phyloP scores from a whole-genome alignment of 2,888 invertebrate species.

The Onchidella celtica region DNA sequence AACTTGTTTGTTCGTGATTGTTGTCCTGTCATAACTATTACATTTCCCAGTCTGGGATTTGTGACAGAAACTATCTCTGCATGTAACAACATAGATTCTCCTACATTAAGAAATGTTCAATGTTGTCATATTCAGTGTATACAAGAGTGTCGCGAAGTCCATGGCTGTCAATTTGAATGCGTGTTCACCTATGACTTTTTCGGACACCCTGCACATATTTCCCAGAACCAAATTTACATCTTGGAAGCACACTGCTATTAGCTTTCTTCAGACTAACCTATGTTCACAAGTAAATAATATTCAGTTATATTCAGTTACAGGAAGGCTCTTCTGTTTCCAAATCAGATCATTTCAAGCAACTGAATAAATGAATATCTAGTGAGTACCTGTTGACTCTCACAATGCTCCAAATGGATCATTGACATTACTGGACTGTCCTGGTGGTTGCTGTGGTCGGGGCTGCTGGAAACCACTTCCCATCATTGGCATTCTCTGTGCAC shows the following conservation, averaged over 20 bases:
- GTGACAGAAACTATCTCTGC: too few species aligned
- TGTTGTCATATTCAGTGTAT: too few species aligned
- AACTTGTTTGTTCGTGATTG: too few species aligned
- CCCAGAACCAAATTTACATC: background rate
- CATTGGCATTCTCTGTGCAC: slow-evolving; percentile 57
- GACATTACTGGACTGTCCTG: slow-evolving; percentile 59
- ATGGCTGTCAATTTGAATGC: too few species aligned
- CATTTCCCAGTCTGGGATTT: too few species aligned
- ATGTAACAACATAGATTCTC: too few species aligned
- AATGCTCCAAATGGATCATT: slow-evolving; percentile 75
- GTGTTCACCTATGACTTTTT: too few species aligned
- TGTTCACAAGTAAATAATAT: background rate
- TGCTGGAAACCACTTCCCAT: slow-evolving; percentile 45
- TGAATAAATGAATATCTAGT: too few species aligned
- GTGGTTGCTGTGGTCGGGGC: slow-evolving; percentile 53
- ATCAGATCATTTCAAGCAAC: too few species aligned
- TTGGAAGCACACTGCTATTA: background rate
- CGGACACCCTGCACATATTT: background rate
- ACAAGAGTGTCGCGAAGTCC: too few species aligned
- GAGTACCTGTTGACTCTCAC: slow-evolving; percentile 62
- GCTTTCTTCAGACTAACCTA: background rate
- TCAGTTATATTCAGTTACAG: background rate
- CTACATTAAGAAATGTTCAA: too few species aligned
- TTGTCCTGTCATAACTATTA: too few species aligned
- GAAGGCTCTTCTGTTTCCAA: background rate